Base-by-base conservation (phyloP, 2,888 invertebrate genomes). In the Heliconius ismenius region DNA sequence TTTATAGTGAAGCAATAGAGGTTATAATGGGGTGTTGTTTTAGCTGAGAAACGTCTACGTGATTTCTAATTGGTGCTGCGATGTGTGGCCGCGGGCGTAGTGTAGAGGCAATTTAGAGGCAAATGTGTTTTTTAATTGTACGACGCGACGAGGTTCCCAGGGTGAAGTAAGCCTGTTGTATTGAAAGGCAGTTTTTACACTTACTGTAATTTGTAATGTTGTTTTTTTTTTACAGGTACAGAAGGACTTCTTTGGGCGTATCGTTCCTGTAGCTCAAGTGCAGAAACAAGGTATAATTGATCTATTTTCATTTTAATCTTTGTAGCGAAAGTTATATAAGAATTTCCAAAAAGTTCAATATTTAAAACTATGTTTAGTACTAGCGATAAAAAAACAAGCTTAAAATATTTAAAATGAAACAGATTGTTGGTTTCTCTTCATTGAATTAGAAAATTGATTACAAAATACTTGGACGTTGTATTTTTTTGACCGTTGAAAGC, bases 181-280 rank as follows among this genome's bases (percentile, higher is more conserved):
- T 75, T 78, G 72, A 13, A 58, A 63, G 62, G 39, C 74, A 62
- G 69, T 77, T 74, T 67, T 72, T 75, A 74, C 67, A 32, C n/a
- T 54, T 76, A 58, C 60, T 62, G 3, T 54, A 43, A 60, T 28
- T 60, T 21, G 49, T 49, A 49, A 49, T 49, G 49, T 49, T 49
- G 49, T 49, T 18, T 63, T 63, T 76, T 89, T 88, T 87, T 92
- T 91, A 1, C 89, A 96, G 95, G 93, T 95, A 65, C 94, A 95
- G 65, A 95, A 95, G 84, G 96, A 96, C 83, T 95, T 96, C 89
- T 96, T 96, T 83, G 96, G 96, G 0, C 92, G 96, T 26, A 89
- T 95, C 75, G 94, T 95, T 11, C 92, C 93, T 0, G 79, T 92
- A 0, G 86, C 91, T 26, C 91, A 91, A 83, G 82, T 86, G 36